Percentiles rank a stretch among this genome's conserved stretches.
phyloP scores from a whole-genome alignment of 2,113 vertebrate genomes.

The Zosterops japonicus region DNA sequence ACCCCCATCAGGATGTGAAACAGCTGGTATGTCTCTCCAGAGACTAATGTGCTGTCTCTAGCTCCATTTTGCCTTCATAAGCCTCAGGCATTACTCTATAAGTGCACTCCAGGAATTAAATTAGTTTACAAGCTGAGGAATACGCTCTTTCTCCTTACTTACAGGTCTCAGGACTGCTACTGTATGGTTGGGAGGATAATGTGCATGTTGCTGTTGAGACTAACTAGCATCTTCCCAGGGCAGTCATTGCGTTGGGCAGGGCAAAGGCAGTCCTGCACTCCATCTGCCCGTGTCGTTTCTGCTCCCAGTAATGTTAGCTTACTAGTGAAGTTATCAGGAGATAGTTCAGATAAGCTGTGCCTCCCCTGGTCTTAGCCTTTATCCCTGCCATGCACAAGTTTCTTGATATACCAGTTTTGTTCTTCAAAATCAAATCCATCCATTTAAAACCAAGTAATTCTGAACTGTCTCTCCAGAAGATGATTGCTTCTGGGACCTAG shows the following conservation, averaged over 20 bases:
- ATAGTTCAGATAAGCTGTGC: neutral
- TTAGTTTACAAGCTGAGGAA: constrained; percentile 60
- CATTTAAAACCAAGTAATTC: neutral
- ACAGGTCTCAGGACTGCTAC: constrained; percentile 31
- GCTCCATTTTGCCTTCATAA: constrained; percentile 36
- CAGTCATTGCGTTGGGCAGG: neutral
- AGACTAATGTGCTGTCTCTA: neutral
- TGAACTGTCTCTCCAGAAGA: neutral
- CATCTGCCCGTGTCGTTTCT: neutral
- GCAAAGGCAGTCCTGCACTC: neutral
- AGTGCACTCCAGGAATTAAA: constrained; percentile 52
- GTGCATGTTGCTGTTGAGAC: neutral
- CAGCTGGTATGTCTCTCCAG: constrained; percentile 38
- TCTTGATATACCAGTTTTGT: neutral
- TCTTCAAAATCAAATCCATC: neutral
- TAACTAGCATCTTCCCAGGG: neutral
- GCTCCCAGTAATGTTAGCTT: neutral
- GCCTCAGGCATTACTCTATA: constrained; percentile 44
- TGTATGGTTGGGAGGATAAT: neutral
- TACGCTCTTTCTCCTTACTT: constrained; percentile 16
- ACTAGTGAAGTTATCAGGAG: neutral
- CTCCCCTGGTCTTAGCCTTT: neutral
- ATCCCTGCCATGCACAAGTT: neutral
- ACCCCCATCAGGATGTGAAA: neutral
- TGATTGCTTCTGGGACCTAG: neutral